Evolutionary conservation across 2,113 vertebrate genomes (phyloP).

Genomic region (Erpornis zantholeuca): DNA sequence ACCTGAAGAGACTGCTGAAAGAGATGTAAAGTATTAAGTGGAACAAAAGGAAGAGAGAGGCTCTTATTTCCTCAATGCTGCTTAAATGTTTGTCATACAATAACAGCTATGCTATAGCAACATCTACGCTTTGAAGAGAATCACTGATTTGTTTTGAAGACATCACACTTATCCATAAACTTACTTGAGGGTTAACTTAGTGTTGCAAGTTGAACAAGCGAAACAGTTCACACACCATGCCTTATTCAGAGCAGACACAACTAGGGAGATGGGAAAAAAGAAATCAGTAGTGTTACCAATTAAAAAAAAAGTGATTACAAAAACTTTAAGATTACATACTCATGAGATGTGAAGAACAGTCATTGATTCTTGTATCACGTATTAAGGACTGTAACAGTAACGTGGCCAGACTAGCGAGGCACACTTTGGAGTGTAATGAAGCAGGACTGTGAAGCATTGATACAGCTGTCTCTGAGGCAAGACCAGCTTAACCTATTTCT

Average conservation of each 20-base stretch:
- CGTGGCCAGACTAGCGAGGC: accelerated
- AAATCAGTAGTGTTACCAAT: background rate
- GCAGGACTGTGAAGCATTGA: background rate
- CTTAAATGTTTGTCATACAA: background rate
- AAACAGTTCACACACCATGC: slow-evolving; percentile 98
- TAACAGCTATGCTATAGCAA: background rate
- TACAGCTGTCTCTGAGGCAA: background rate
- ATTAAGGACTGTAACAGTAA: background rate
- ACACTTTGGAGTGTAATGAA: background rate
- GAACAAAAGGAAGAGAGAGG: background rate
- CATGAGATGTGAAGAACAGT: background rate
- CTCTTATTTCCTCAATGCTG: background rate
- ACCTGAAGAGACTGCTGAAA: slow-evolving; percentile 19
- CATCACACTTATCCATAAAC: slow-evolving; percentile 40
- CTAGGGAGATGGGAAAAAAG: slow-evolving; percentile 61
- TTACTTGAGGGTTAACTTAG: slow-evolving; percentile 98
- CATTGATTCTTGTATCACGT: background rate
- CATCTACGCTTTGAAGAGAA: background rate
- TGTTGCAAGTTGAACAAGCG: slow-evolving; percentile 95
- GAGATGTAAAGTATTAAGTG: background rate
- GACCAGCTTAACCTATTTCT: background rate
- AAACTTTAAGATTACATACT: background rate
- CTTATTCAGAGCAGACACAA: slow-evolving; percentile 97
- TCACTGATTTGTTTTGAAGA: background rate
- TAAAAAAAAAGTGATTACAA: background rate